Percentiles rank a stretch among this genome's conserved stretches.
These are phyloP conservation scores for Patiria miniata DNA, from an alignment of 35 echinoderm and acorn worm genomes.

Conservation along the genomic window DNA sequence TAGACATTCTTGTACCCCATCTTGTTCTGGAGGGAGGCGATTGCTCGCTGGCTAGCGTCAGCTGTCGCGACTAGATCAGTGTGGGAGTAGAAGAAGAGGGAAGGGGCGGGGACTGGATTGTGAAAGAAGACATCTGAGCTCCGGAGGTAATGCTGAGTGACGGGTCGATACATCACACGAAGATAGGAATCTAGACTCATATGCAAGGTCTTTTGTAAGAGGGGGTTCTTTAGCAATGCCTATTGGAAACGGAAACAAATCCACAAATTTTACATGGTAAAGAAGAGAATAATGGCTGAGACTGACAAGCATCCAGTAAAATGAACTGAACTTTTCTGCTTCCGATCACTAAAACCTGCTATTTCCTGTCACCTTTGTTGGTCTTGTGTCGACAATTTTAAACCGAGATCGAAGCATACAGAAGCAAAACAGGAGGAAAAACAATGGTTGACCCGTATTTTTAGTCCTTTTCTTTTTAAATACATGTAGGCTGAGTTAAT, in stretches of 20 bases:
- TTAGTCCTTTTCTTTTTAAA: too few species aligned
- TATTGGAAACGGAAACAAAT: neutral
- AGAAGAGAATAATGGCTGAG: too few species aligned
- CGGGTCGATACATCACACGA: slow-evolving; percentile 33
- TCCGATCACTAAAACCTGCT: neutral
- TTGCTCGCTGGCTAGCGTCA: slow-evolving; percentile 32
- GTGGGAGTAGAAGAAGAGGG: slow-evolving; percentile 86
- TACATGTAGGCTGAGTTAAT: too few species aligned
- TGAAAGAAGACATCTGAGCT: slow-evolving; percentile 66
- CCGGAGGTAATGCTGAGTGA: slow-evolving; percentile 59
- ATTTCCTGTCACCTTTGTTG: neutral
- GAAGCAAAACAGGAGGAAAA: neutral
- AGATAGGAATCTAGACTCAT: slow-evolving; percentile 40
- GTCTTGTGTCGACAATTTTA: neutral
- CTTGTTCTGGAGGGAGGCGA: slow-evolving; percentile 40
- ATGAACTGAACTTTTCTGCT: neutral
- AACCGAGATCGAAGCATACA: neutral
- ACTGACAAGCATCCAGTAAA: too few species aligned
- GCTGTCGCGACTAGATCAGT: slow-evolving; percentile 67
- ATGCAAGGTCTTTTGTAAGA: slow-evolving; percentile 42
- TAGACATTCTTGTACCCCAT: slow-evolving; percentile 68
- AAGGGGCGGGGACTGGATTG: slow-evolving; percentile 68
- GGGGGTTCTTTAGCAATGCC: slow-evolving; percentile 29
- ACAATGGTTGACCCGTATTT: too few species aligned
- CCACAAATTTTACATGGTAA: neutral